phyloP scores from a whole-genome alignment of 2,888 invertebrate genomes.

The Euzetes globulus region DNA sequence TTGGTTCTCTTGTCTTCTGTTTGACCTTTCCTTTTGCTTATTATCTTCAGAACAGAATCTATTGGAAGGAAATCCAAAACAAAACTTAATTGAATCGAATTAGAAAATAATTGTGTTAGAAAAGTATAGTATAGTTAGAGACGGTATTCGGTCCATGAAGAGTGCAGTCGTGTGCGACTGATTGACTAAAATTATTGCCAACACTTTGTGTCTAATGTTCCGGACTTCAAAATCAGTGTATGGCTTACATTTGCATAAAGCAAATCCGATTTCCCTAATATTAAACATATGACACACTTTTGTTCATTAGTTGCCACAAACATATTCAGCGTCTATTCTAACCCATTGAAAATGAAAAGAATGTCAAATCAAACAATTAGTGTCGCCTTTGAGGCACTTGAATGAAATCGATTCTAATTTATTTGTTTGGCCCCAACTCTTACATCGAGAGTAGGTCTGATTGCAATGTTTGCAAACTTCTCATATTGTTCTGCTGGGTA shows the following conservation, averaged over 20 bases:
- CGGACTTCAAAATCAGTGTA: background rate
- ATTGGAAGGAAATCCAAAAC: background rate
- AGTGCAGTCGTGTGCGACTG: background rate
- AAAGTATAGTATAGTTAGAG: background rate
- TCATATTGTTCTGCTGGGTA: too few relatives aligned
- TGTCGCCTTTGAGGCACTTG: too few relatives aligned
- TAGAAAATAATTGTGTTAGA: background rate
- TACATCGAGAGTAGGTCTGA: too few relatives aligned
- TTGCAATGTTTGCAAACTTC: too few relatives aligned
- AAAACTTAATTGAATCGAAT: background rate
- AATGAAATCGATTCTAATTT: too few relatives aligned
- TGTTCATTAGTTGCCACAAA: background rate
- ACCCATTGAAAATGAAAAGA: background rate
- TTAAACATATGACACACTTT: slow-evolving; percentile 3
- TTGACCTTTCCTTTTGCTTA: background rate
- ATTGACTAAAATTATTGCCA: background rate
- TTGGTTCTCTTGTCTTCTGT: background rate
- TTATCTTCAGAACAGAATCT: background rate
- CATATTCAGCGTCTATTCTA: background rate
- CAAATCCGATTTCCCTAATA: background rate
- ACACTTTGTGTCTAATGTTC: background rate
- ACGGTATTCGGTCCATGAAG: background rate
- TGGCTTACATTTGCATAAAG: too few relatives aligned
- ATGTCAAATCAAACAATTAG: background rate
- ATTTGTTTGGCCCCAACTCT: too few relatives aligned